Evolutionary conservation across 2,888 invertebrate genomes (phyloP).

Genomic region (Labia minor): DNA sequence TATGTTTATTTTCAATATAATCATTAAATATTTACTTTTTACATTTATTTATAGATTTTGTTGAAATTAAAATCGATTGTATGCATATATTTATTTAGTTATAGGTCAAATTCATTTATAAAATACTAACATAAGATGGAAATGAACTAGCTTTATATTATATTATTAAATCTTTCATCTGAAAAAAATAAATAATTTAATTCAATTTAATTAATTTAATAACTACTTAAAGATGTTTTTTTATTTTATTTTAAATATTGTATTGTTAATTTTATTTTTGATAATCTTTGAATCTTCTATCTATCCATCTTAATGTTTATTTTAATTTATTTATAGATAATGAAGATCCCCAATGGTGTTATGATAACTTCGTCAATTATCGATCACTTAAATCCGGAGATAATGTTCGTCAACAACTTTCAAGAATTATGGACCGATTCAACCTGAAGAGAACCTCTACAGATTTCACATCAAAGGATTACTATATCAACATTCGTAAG

Average conservation of each 20-base stretch:
- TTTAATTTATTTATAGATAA: slow-evolving; percentile 54
- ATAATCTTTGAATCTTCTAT: slow-evolving; percentile 13
- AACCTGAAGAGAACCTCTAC: slow-evolving; percentile 87
- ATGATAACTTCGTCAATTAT: slow-evolving; percentile 98
- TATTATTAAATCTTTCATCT: too few species aligned
- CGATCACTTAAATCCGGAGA: slow-evolving; percentile 96
- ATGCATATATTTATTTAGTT: not conserved
- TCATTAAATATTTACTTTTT: not conserved
- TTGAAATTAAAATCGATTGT: not conserved
- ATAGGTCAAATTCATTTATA: slow-evolving; percentile 15
- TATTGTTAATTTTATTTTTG: too few species aligned
- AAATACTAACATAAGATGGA: too few species aligned
- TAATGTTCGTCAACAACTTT: slow-evolving; percentile 93
- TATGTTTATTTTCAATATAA: slow-evolving; percentile 46
- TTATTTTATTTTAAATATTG: too few species aligned
- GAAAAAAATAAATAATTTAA: too few species aligned
- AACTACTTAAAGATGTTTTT: too few species aligned
- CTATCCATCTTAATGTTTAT: too few species aligned
- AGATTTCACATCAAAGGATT: slow-evolving; percentile 96
- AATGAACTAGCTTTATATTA: too few species aligned
- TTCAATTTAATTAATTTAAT: too few species aligned
- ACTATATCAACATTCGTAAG: slow-evolving; percentile 97
- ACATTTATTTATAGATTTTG: slow-evolving; percentile 3
- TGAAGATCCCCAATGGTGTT: slow-evolving; percentile 99
- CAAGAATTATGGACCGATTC: slow-evolving; percentile 97